Evolutionary conservation across 2,797 vertebrate genomes (phyloP), one percentile per base, ranked within the genome.

Genomic region (Acanthopagrus latus): DNA sequence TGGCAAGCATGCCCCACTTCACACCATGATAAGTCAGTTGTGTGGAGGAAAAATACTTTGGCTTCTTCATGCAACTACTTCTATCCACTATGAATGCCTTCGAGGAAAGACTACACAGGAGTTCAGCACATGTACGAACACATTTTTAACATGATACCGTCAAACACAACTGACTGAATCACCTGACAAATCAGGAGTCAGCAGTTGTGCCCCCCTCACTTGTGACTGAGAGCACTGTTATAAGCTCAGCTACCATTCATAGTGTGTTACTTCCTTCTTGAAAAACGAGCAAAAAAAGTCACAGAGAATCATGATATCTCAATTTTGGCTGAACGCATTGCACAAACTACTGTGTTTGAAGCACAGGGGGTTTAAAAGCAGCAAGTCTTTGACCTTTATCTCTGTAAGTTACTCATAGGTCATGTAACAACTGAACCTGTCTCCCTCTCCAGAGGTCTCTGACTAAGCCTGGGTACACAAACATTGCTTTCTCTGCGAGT

Each of bases 401-500:
- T 66, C 43, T 11, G 14, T 54, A 6, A 29, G 14, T 38, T 25
- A 38, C 1, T 5, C n/a, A 6, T 16, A 56, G 18, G 18, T 50
- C 50, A 12, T 64, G 27, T 64, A 50, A 64, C 47, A 71, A 18
- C 20, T 14, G 5, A 50, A 13, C 12, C n/a, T 33, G 44, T 18
- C 25, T 54, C 50, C 14, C 17, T 51, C 56, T 60, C 21, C n/a
- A 46, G 43, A 57, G 43, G 54, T 47, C 14, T 70, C 27, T 23
- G 44, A 11, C 44, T 59, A 12, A 63, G 65, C 27, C 50, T 55
- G 20, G 14, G 38, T 56, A 48, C 58, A 76, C 10, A 69, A 55
- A 55, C 64, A 55, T 47, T 47, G 25, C 29, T 58, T 41, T 43
- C 21, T 58, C 21, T 2, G 13, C 29, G 48, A 14, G 17, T 52